Evolutionary conservation across 1,140 invertebrate species (phyloP).

Genomic region (Halictus rubicundus): DNA sequence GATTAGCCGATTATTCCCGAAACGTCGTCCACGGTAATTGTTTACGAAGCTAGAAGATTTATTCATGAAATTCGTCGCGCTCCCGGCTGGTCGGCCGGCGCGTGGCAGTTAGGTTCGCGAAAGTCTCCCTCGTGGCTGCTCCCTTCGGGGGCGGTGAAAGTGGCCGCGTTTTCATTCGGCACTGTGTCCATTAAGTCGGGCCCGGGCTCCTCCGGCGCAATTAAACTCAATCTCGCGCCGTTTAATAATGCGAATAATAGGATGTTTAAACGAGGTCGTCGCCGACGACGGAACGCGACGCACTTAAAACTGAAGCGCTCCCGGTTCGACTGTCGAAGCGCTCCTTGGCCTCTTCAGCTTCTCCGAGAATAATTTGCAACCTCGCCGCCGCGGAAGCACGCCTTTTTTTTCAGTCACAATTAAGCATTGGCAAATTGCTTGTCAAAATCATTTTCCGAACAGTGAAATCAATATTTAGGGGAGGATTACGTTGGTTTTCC

Average conservation of each 20-base stretch:
- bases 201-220: conserved; percentile 6
- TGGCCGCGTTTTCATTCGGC: background rate
- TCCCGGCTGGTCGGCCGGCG: background rate
- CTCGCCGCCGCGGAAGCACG: too few relatives aligned
- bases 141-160: background rate
- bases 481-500: too few relatives aligned
- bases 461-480: too few relatives aligned
- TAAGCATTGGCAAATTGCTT: too few relatives aligned
- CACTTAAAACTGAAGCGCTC: conserved; percentile 1
- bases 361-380: conserved; percentile 11
- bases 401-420: too few relatives aligned
- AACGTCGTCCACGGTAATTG: background rate
- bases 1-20: background rate
- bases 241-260: conserved; percentile 33
- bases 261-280: conserved; percentile 16
- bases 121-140: background rate
- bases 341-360: too few relatives aligned
- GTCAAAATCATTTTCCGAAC: too few relatives aligned
- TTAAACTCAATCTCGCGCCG: conserved; percentile 26
- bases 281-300: background rate
- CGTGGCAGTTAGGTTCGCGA: background rate
- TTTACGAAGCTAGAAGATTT: background rate
- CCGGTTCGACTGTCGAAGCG: background rate
- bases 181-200: conserved; percentile 21
- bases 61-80: background rate